These are phyloP conservation scores for Falco rusticolus DNA, from an alignment of 2,797 vertebrate genomes.

Conservation along the genomic window DNA sequence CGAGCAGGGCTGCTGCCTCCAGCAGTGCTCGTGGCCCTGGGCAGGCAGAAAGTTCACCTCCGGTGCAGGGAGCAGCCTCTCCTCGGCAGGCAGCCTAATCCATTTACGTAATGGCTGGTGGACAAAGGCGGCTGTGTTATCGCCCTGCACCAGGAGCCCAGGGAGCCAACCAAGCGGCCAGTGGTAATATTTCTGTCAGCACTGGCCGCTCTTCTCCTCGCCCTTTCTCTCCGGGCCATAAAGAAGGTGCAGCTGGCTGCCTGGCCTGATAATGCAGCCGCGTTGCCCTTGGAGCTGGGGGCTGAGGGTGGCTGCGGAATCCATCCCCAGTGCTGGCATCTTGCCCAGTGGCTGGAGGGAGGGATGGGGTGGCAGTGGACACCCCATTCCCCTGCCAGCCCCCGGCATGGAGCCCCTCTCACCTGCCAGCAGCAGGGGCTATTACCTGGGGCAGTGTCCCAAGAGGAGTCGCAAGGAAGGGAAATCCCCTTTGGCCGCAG, in stretches of 20 bases:
- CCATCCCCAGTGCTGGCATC: background rate
- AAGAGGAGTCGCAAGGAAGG: conserved; percentile 89
- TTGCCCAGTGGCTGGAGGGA: background rate
- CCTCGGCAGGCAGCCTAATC: conserved; percentile 18
- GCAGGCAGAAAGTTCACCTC: background rate
- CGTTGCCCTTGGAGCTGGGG: conserved; percentile 28
- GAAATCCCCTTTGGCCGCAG: conserved; percentile 97
- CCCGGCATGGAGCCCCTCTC: too few species aligned
- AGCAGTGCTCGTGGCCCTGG: background rate
- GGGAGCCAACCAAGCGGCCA: background rate
- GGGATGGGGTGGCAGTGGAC: background rate
- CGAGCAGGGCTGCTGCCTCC: background rate
- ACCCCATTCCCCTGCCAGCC: background rate
- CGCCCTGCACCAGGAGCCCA: conserved; percentile 41
- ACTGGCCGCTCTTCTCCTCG: background rate
- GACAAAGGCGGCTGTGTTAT: conserved; percentile 74
- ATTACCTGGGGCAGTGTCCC: conserved; percentile 91
- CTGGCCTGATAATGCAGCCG: background rate
- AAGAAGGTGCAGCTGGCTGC: background rate
- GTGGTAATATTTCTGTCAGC: conserved; percentile 51
- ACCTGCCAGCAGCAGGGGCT: background rate
- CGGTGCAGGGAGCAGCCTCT: background rate
- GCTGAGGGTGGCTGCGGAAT: background rate
- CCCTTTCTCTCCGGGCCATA: conserved; percentile 42
- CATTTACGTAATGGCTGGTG: conserved; percentile 52